These are phyloP conservation scores for Corythaixoides concolor DNA, from an alignment of 2,113 vertebrate genomes.

Conservation along the genomic window DNA sequence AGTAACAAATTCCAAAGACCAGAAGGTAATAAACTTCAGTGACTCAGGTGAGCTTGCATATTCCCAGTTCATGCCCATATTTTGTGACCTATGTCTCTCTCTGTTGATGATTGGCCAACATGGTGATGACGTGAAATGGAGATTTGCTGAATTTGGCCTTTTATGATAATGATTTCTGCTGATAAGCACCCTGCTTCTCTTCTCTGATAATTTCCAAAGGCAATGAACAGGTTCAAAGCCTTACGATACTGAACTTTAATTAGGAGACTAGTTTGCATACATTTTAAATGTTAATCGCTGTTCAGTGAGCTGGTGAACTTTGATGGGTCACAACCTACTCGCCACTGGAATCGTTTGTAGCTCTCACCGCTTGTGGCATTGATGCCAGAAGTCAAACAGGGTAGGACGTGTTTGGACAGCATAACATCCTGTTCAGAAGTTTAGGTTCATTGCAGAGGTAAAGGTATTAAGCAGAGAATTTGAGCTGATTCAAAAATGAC, in stretches of 20 bases:
- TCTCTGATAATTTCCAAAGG: conserved; percentile 69
- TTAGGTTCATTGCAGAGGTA: neutral
- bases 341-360: neutral
- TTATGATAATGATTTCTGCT: conserved; percentile 60
- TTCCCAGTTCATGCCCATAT: neutral
- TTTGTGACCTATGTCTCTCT: neutral
- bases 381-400: neutral
- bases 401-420: neutral
- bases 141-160: conserved; percentile 18
- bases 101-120: neutral
- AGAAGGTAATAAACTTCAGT: neutral
- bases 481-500: neutral
- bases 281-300: conserved; percentile 75
- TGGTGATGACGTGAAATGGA: neutral
- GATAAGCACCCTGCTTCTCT: conserved; percentile 49
- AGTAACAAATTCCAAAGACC: neutral
- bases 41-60: neutral
- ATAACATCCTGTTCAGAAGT: neutral
- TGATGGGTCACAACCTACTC: conserved; percentile 44
- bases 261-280: conserved; percentile 62
- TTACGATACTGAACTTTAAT: conserved; percentile 74
- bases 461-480: neutral
- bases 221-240: conserved; percentile 68
- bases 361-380: neutral
- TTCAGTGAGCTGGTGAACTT: conserved; percentile 36